These are phyloP conservation scores for Buathra laborator DNA, from an alignment of 2,888 invertebrate species.

Conservation along the genomic window DNA sequence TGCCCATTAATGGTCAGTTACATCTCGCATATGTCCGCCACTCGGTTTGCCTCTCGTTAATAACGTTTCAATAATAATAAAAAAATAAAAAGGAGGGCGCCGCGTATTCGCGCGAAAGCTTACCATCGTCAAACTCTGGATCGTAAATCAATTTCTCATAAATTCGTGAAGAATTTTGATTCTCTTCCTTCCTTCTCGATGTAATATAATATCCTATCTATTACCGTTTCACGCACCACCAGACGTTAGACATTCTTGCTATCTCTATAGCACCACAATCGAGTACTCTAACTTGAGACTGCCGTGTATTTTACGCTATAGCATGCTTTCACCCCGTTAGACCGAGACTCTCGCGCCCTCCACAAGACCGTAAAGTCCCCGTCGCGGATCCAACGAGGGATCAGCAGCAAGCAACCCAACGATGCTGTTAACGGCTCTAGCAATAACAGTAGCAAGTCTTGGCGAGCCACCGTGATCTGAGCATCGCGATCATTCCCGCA, in stretches of 20 bases:
- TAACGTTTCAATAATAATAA: slow-evolving; percentile 28
- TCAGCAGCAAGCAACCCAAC: slow-evolving; percentile 32
- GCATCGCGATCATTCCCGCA: slow-evolving; percentile 73
- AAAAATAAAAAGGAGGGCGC: background rate
- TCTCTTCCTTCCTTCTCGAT: slow-evolving; percentile 5
- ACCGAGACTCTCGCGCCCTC: slow-evolving; percentile 29
- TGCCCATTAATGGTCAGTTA: slow-evolving; percentile 25
- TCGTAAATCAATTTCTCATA: slow-evolving; percentile 7
- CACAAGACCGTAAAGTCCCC: slow-evolving; percentile 52
- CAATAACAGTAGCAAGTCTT: slow-evolving; percentile 73
- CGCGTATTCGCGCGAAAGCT: background rate
- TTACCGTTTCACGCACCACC: slow-evolving; percentile 44
- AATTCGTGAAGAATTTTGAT: slow-evolving; percentile 5
- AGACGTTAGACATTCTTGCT: slow-evolving; percentile 39
- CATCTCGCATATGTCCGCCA: background rate
- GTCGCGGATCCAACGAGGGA: slow-evolving; percentile 56
- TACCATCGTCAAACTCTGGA: background rate
- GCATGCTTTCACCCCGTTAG: slow-evolving; percentile 56
- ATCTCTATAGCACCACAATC: background rate
- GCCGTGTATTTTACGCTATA: slow-evolving; percentile 28
- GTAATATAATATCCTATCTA: slow-evolving; percentile 51
- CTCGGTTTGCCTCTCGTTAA: slow-evolving; percentile 19
- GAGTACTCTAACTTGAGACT: background rate
- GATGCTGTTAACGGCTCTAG: slow-evolving; percentile 60
- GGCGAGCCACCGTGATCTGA: slow-evolving; percentile 63